These are phyloP conservation scores for Heliconius ismenius DNA, from an alignment of 2,888 invertebrate genomes.

Conservation along the genomic window DNA sequence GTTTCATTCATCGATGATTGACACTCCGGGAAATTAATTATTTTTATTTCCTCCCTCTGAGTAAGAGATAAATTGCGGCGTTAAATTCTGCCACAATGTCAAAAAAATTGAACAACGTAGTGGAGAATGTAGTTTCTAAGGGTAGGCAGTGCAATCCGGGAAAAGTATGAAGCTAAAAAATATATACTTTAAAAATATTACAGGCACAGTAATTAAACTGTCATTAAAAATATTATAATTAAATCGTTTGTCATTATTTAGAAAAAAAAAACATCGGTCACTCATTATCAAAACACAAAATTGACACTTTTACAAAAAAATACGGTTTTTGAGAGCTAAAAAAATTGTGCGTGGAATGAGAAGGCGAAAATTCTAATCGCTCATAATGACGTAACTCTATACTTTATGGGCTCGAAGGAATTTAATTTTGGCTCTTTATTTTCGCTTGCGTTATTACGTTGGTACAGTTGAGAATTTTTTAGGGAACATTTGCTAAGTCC, in stretches of 20 bases:
- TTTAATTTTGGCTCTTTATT: slow-evolving; percentile 74
- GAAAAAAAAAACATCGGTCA: slow-evolving; percentile 3
- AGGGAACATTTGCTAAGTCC: slow-evolving; percentile 23
- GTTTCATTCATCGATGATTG: not conserved
- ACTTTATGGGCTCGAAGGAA: slow-evolving; percentile 72
- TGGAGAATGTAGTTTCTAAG: not conserved
- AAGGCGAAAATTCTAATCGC: slow-evolving; percentile 54
- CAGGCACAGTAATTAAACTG: too few relatives aligned
- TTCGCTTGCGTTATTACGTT: slow-evolving; percentile 45
- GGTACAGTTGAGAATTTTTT: slow-evolving; percentile 36
- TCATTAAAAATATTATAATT: not conserved
- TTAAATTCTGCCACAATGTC: not conserved
- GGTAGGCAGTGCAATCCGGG: not conserved
- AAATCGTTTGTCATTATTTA: not conserved
- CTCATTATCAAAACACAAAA: slow-evolving; percentile 28
- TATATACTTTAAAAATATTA: too few relatives aligned
- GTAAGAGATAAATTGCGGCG: too few relatives aligned
- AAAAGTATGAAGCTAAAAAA: not conserved
- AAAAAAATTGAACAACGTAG: not conserved
- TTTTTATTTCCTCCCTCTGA: not conserved
- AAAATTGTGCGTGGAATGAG: slow-evolving; percentile 40
- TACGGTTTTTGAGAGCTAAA: slow-evolving; percentile 26
- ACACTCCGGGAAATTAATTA: not conserved
- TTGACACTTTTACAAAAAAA: slow-evolving; percentile 41
- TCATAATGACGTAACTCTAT: slow-evolving; percentile 77